Base-by-base conservation (phyloP, 1,140 invertebrate genomes). In the Acarapis woodi region DNA sequence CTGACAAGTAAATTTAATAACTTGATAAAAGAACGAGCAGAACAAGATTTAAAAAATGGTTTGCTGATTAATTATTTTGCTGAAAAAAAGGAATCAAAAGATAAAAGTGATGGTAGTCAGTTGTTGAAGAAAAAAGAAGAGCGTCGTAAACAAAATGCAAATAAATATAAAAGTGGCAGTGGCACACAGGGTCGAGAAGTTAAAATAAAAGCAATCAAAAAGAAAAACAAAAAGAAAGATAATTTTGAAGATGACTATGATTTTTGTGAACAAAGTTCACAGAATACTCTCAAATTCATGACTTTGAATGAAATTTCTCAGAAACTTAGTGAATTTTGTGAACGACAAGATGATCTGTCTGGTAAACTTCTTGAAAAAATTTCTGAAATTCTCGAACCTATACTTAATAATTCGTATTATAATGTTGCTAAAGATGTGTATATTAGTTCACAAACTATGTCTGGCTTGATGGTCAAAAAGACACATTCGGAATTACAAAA, bases 151-250 rank as follows among this genome's bases (percentile, higher is more conserved):
- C 85, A 85, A 54, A 77, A 8, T 14, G 10, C 3, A 12, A n/a
- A 26, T 8, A n/a, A 14, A 20, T 9, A 14, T 14, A 37, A 28
- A 19, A 26, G 6, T 12, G 20, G 80, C 21, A 80, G 83, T 24
- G 82, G 82, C 10, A 69, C 68, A 22, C 82, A 88, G 57, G 85
- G 83, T 1, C 62, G 85, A 37, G 85, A 94, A 61, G 85, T 80
- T 1, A 93, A 88, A 59, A 90, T 77, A 0, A 88, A 85, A 54
- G 73, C 82, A 4, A 73, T 73, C 0, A 94, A 94, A 48, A 65
- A 65, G 49, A 66, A 66, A 47, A 53, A 55, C 35, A 46, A 50
- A 40, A 47, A 46, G 41, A 50, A 50, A 49, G 8, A 32, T 18
- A 40, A 30, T 9, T 4, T 8, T 47, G 58, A 54, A 21, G 61